Base-by-base conservation (phyloP, 2,888 invertebrate genomes). In the Ormyrus rosae region DNA sequence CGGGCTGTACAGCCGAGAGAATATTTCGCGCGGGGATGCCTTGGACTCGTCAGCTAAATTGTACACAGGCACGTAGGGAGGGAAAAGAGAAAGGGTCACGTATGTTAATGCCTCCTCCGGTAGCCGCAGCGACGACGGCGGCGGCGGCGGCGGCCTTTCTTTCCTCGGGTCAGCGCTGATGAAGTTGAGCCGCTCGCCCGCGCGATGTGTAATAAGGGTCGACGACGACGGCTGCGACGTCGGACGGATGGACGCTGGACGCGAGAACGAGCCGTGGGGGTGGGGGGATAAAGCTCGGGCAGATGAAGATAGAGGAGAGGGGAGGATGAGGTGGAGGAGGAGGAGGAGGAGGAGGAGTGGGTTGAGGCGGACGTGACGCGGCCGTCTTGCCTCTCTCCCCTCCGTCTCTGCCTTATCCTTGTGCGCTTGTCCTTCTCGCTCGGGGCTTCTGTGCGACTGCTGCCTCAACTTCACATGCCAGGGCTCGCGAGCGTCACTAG, bases 151-250 rank as follows among this genome's bases (percentile, higher is more conserved):
- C 83, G 34, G 34, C 34, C 34, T 34, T 34, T 34, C 34, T 34
- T 34, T 34, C 34, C 34, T 34, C 34, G 34, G 72, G 72, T 72
- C 72, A 72, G 53, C 75, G 85, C 87, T 88, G 90, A 90, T 88
- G 89, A 89, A 89, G 90, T 89, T 89, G 90, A 89, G 87, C 88
- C 86, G 84, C 84, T 9, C 67, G n/a, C 58, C 87, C 87, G 56
- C 51, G 87, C 88, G 88, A 87, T 88, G 86, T 87, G 89, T 90
- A 90, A 90, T 90, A 90, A 90, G 90, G 90, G 87, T 90, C 86
- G 87, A 61, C 46, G 55, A 58, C 84, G 86, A 84, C 82, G 84
- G 84, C 81, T 83, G 78, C 82, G 84, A 87, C 85, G 84, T 56
- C 70, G 70, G 77, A 64, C 78, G 67, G 78, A 61, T 46, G 78